Evolutionary conservation across 2,113 vertebrate genomes (phyloP), one percentile per base, ranked within the genome.

Genomic region (Rattus rattus): DNA sequence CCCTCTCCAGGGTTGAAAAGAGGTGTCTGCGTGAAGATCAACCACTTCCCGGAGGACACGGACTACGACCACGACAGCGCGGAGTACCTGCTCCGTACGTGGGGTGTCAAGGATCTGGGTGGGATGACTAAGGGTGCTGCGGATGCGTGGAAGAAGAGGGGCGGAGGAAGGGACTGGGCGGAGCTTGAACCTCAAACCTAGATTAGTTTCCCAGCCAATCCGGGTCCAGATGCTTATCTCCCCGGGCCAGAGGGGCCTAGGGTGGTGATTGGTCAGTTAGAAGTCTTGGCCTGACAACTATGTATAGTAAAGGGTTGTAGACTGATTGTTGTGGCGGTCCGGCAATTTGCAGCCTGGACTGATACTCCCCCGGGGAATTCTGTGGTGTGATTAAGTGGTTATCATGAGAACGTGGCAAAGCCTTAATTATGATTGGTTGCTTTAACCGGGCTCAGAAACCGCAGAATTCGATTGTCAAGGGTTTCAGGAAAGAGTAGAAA

Each of bases 21-120:
- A 98, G 99, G 99, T 36, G 98, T 99, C 90, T 99, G 99, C 94
- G 99, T 99, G 91, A 99, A 99, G 98, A 99, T 99, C 97, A 99
- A 99, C 98, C 99, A 99, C 96, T 99, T 99, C 97, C 99, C 99
- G 30, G 99, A 99, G 97, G 99, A 99, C 84, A 99, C 99, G 63
- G 99, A 99, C 98, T 99, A 99, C 88, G 99, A 99, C 98, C 99
- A 99, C 59, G 99, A 99, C 95, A 99, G 99, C 91, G 99, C 99
- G 47, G 99, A 99, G 98, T 99, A 99, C 92, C 99, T 99, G 97
- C 98, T 99, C 97, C 98, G 99, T 99, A 98, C 61, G 98, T 98
- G 96, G 97, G 70, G 10, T 13, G 6, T 83, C 56, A 19, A 61
- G 80, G 80, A 83, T 83, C 36, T 6, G 20, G 43, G 1, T 36